Percentiles rank a stretch among this genome's conserved stretches.
These are phyloP conservation scores for Eustalomyia histrio DNA, from an alignment of 2,888 invertebrate genomes.

Conservation along the genomic window DNA sequence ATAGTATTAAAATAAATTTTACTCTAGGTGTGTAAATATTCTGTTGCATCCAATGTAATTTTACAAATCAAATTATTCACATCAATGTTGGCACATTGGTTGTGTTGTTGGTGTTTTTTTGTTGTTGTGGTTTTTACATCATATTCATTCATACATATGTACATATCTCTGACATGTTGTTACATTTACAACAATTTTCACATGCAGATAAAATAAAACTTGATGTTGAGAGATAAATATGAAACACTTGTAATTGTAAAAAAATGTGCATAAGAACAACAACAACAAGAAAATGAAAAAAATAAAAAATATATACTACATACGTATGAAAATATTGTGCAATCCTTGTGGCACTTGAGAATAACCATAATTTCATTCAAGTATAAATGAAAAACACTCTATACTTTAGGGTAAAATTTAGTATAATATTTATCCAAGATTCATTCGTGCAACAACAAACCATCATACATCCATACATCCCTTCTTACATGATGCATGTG, in stretches of 20 bases:
- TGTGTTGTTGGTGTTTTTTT: not conserved
- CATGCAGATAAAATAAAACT: constrained; percentile 43
- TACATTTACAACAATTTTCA: constrained; percentile 47
- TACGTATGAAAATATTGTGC: constrained; percentile 14
- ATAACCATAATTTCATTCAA: constrained; percentile 3
- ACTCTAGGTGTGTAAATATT: not conserved
- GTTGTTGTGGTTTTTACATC: constrained; percentile 43
- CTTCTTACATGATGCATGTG: not conserved
- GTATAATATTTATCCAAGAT: not conserved
- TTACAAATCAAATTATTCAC: constrained; percentile 31
- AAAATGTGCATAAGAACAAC: not conserved
- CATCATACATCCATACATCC: constrained; percentile 8
- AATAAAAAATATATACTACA: not conserved
- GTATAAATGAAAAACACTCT: not conserved
- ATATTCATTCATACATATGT: constrained; percentile 30
- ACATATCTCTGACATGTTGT: constrained; percentile 5
- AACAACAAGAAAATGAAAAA: not conserved
- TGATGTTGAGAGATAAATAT: constrained; percentile 6
- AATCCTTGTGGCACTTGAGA: constrained; percentile 38
- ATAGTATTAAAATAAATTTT: not conserved
- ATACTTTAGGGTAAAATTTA: constrained; percentile 3
- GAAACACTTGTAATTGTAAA: constrained; percentile 6
- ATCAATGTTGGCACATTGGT: constrained; percentile 21
- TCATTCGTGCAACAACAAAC: not conserved
- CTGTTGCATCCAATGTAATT: not conserved